phyloP scores from a whole-genome alignment of 2,888 invertebrate species.

The Scelioninae gen. 1 region DNA sequence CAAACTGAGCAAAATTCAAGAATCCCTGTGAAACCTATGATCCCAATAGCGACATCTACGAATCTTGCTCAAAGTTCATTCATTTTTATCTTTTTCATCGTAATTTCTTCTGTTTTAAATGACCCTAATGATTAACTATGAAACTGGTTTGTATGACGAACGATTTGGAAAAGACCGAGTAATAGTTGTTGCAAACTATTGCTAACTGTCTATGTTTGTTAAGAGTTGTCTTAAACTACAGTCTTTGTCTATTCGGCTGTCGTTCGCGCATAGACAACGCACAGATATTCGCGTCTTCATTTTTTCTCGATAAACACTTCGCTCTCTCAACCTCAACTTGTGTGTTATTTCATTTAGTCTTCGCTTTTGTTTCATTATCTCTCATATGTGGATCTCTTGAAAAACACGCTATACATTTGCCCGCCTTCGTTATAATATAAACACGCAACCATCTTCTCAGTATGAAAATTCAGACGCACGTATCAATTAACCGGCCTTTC shows the following conservation, averaged over 20 bases:
- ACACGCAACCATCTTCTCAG: conserved; percentile 71
- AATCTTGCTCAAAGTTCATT: too few species aligned
- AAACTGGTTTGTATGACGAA: conserved; percentile 55
- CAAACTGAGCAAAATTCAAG: too few species aligned
- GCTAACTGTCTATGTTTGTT: conserved; percentile 80
- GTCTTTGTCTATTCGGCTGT: conserved; percentile 79
- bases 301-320: conserved; percentile 18
- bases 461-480: conserved; percentile 72
- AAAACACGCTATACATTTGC: conserved; percentile 64
- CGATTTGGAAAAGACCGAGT: conserved; percentile 78
- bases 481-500: conserved; percentile 59
- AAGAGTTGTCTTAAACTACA: conserved; percentile 83
- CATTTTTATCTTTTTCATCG: too few species aligned
- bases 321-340: conserved; percentile 33
- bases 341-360: conserved; percentile 25
- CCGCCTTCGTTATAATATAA: conserved; percentile 68
- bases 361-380: conserved; percentile 7
- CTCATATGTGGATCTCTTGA: conserved; percentile 31
- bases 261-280: conserved; percentile 64
- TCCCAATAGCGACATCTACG: too few species aligned
- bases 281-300: conserved; percentile 52
- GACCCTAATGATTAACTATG: conserved; percentile 30
- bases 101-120: conserved; percentile 6
- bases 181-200: conserved; percentile 72
- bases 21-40: too few species aligned